phyloP scores from a whole-genome alignment of 2,888 invertebrate species.

The Miltochrista miniata region DNA sequence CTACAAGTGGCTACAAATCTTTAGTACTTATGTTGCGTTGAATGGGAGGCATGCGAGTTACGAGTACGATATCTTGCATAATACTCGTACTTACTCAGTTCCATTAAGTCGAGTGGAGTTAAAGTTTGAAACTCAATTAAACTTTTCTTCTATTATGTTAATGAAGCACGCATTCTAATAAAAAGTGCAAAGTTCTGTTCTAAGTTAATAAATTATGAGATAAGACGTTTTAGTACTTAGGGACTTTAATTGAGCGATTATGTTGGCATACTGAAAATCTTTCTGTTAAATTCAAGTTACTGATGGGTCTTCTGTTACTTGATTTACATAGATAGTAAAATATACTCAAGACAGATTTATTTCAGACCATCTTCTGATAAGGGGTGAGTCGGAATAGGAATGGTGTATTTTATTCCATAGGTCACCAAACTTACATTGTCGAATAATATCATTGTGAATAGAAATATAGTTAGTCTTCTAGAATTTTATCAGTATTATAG shows the following conservation, averaged over 20 bases:
- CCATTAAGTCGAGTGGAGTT: slow-evolving; percentile 45
- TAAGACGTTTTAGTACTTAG: slow-evolving; percentile 26
- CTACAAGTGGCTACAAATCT: slow-evolving; percentile 27
- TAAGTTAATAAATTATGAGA: slow-evolving; percentile 36
- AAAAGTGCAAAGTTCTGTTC: slow-evolving; percentile 31
- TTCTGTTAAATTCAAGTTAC: neutral
- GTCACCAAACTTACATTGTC: too few species aligned
- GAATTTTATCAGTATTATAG: too few species aligned
- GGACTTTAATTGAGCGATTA: slow-evolving; percentile 30
- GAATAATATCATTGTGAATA: too few species aligned
- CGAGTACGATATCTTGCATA: slow-evolving; percentile 49
- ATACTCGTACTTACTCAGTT: slow-evolving; percentile 36
- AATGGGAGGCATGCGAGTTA: slow-evolving; percentile 41
- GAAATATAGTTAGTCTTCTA: too few species aligned
- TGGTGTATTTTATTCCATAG: too few species aligned
- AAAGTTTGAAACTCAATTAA: slow-evolving; percentile 53
- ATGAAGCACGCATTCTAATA: slow-evolving; percentile 43
- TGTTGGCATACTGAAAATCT: slow-evolving; percentile 15
- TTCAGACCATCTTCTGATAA: too few species aligned
- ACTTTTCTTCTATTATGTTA: slow-evolving; percentile 57
- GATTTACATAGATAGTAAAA: neutral
- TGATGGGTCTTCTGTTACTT: neutral
- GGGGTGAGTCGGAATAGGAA: too few species aligned
- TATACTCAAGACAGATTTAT: too few species aligned
- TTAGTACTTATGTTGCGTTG: slow-evolving; percentile 33